Evolutionary conservation across 1,140 invertebrate species (phyloP), one percentile per base, ranked within the genome.

Genomic region (Rhizoglyphus robini): DNA sequence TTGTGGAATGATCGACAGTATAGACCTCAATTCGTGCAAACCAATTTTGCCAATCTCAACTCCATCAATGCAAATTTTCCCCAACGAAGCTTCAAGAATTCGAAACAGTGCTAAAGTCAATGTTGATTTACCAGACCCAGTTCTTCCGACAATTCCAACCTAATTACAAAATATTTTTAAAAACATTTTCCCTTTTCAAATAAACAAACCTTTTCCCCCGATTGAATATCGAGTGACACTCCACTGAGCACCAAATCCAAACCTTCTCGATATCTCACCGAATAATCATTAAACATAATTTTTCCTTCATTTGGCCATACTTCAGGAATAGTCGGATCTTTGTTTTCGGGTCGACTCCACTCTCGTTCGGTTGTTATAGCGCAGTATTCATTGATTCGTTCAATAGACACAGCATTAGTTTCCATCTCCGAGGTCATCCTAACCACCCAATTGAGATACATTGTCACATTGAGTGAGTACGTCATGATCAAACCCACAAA

Each of bases 351-450:
- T 46, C 58, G 2, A 13, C 30, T 54, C 66, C 68, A 72, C 63
- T 69, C 66, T 3, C 74, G 79, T 72, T 81, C 81, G 38, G 74
- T 74, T 62, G 81, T 78, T 0, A 87, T 87, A 74, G 94, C 89
- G 1, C 87, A 84, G 73, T 97, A 98, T 73, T 98, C 94, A 74
- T 92, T 93, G 68, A 99, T 91, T 76, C 95, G 84, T 76, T 99
- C 95, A 1, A 98, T 93, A 18, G 92, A 90, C 0, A 98, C 94
- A 68, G 97, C 96, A 73, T 97, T 96, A 0, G 91, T 96, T 79
- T 98, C 95, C 31, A 98, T 85, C 71, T 97, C 93, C 4, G 90
- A 90, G 0, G 89, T 90, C 91, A 96, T 96, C 67, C 93, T 80
- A 8, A 99, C 93, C 67, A 96, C 78, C 92, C 90, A 96, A 75